Percentiles rank a stretch among this genome's conserved stretches.
phyloP scores from a whole-genome alignment of 2,797 vertebrate genomes.

The Aplochiton taeniatus region DNA sequence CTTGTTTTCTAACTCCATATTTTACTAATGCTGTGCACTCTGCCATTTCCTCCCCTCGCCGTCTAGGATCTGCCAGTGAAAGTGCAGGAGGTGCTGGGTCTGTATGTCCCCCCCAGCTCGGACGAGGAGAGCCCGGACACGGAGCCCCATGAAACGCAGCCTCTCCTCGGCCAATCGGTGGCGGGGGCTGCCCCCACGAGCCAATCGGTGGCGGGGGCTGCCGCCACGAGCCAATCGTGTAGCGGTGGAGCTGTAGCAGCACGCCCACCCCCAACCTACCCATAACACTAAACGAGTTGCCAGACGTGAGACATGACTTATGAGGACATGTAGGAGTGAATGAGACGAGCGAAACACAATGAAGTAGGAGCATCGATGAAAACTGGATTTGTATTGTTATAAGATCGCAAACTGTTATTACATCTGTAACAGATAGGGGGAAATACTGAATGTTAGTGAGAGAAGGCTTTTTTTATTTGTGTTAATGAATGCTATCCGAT shows the following conservation, averaged over 20 bases:
- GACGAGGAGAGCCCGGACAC: slow-evolving; percentile 62
- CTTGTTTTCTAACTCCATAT: background rate
- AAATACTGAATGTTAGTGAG: slow-evolving; percentile 10
- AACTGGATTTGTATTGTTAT: too few species aligned
- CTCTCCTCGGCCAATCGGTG: slow-evolving; percentile 59
- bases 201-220: slow-evolving; percentile 60
- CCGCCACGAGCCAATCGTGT: slow-evolving; percentile 42
- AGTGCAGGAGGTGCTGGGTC: slow-evolving; percentile 84
- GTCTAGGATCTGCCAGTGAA: slow-evolving; percentile 83
- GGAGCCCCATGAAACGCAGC: slow-evolving; percentile 59
- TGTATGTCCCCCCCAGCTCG: slow-evolving; percentile 56
- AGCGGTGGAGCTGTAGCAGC: slow-evolving; percentile 62
- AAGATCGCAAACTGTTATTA: slow-evolving; percentile 26
- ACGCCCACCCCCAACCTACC: slow-evolving; percentile 48
- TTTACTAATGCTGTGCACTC: too few species aligned
- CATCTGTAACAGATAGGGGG: slow-evolving; percentile 33
- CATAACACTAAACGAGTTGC: slow-evolving; percentile 43
- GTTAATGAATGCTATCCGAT: slow-evolving; percentile 20
- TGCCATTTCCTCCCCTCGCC: too few species aligned
- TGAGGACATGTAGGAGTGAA: too few species aligned
- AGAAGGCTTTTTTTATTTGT: slow-evolving; percentile 14
- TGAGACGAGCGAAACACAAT: background rate
- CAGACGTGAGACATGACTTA: background rate
- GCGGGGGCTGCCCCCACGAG: slow-evolving; percentile 57
- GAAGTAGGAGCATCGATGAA: too few species aligned